A percentile compares a stretch with the other conserved stretches of the same genome.
phyloP scores from a whole-genome alignment of 2,113 vertebrate species.

The Microcebus lehilahytsara region DNA sequence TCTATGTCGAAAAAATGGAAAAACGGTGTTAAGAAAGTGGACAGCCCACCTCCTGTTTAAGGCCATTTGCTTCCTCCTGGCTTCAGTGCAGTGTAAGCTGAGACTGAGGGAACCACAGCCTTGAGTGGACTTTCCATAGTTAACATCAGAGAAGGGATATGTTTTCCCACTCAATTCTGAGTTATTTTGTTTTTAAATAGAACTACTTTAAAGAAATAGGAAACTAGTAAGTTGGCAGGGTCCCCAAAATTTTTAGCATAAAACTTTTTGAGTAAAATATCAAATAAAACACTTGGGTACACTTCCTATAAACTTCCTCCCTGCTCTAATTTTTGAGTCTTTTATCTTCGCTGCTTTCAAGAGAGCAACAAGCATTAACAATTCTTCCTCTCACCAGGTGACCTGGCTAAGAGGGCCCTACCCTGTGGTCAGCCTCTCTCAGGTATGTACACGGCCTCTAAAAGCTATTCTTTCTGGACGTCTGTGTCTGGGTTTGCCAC shows the following conservation, averaged over 20 bases:
- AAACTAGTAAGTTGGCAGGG: background rate
- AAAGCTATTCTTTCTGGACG: background rate
- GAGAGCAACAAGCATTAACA: background rate
- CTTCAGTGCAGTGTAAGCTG: background rate
- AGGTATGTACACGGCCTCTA: background rate
- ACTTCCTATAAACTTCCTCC: background rate
- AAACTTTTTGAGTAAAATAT: background rate
- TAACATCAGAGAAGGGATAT: background rate
- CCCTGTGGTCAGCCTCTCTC: background rate
- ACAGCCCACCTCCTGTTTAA: background rate
- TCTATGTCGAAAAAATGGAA: background rate
- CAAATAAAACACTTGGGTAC: background rate
- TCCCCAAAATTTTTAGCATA: background rate
- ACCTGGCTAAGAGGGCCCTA: rapidly evolving
- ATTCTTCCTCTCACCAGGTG: background rate
- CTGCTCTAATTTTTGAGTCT: background rate
- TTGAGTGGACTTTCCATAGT: background rate
- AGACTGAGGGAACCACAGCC: background rate
- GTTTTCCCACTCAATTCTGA: background rate
- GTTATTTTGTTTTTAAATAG: background rate
- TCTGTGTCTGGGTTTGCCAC: background rate
- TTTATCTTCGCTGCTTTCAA: background rate
- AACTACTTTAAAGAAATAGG: background rate
- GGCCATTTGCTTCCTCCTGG: background rate
- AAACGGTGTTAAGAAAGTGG: background rate